Base-by-base conservation (phyloP, 2,113 vertebrate genomes). In the Grus americana region DNA sequence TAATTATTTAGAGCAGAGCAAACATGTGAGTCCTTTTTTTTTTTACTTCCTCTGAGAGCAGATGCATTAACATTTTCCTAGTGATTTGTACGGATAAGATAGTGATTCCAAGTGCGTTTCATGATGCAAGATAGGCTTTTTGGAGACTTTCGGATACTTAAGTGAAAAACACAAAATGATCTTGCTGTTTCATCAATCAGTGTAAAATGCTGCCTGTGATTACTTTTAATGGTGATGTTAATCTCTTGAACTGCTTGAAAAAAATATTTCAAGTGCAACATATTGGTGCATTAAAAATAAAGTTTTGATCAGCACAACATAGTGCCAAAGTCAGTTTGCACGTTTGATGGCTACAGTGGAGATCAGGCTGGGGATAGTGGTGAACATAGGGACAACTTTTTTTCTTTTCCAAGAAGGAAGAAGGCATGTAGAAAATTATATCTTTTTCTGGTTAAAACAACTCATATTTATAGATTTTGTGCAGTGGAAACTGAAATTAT, bases 171-270 rank as follows among this genome's bases (percentile, higher is more conserved):
- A 42, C 26, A 86, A 89, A 78, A 91, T 80, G 50, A 23, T 81
- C 80, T 72, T 85, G 49, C 70, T 84, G 10, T 91, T 91, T 87
- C 88, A 84, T 93, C 83, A 84, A 50, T 88, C 92, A 80, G 24
- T 79, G 46, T 62, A 82, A 93, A 95, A 95, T 70, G 38, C 50
- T 95, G 80, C 62, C 66, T 79, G 32, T 95, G 89, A 93, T 93
- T 87, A 78, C 49, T 52, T 58, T 18, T 58, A 84, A 91, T 63
- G 61, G 42, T 65, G 81, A 32, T 58, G 44, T 46, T 40, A 73
- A 40, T 70, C 50, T 90, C 93, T 85, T 57, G 50, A 90, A 86
- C 55, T 27, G 50, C 74, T 86, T 58, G 54, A 38, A 59, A 78
- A 93, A 88, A 62, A 27, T 22, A 16, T 47, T 95, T 79, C 24